Base-by-base conservation (phyloP, 2,888 invertebrate genomes). In the Brassicogethes aeneus region DNA sequence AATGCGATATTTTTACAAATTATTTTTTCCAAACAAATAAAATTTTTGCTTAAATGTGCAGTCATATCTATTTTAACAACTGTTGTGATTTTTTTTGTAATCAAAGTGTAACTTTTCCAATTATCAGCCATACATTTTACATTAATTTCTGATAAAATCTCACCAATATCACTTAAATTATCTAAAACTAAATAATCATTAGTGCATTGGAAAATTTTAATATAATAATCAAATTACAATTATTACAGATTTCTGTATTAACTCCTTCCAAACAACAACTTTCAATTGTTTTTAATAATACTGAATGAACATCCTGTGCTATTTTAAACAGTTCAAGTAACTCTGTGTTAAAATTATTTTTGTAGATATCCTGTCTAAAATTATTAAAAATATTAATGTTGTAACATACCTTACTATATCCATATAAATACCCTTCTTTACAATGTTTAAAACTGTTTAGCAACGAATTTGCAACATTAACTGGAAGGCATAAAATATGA, bases 51-150 rank as follows among this genome's bases (percentile, higher is more conserved):
- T 7, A 23, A 7, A 10, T 23, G 5, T 5, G 23, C 10, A 7
- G 5, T 5, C 23, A 23, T 23, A 23, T 7, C 5, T 23, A 7
- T 23, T 10, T 7, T 23, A 7, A 23, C 5, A 23, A 23, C 5
- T 7, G 5, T 10, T 23, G 23, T 10, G 10, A 23, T 7, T 23
- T 23, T 23, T 23, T 10, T 23, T 23, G 23, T 23, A 7, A 23
- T 23, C 5, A 10, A 5, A 23, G 23, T 23, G 23, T 23, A 73
- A 0, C 68, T 70, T 50, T 75, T 76, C 75, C 75, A 76, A 48
- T 74, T 74, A 37, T 73, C 73, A 0, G 71, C 72, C 70, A 74
- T 70, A 0, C 73, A 71, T 52, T 74, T 76, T 0, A 73, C 64
- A 57, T 75, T 76, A 35, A 76, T 56, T 2, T 60, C 61, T 34